A percentile compares a stretch with the other conserved stretches of the same genome.
Conservation (phyloP, 53 echinoderm and acorn worm genomes). For the Holothuria leucospilota region DNA sequence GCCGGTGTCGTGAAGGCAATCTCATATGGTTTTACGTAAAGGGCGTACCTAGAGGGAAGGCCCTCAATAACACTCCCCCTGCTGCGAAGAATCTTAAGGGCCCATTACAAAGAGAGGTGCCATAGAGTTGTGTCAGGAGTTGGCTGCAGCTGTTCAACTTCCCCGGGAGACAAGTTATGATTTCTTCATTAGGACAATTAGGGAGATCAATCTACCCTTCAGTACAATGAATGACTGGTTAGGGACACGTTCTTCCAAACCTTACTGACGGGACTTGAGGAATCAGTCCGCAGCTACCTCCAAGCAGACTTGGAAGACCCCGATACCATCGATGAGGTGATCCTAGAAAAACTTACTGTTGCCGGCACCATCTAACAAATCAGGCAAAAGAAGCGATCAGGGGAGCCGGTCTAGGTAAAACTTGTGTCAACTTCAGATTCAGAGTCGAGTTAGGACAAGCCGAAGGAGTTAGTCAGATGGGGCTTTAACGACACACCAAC, state of each 20-base stretch:
- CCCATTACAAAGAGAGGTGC: conserved; percentile 53
- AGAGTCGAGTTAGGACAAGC: too few species aligned
- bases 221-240: conserved; percentile 49
- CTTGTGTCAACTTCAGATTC: too few species aligned
- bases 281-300: conserved; percentile 36
- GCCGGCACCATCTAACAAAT: neutral
- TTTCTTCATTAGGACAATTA: conserved; percentile 56
- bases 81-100: conserved; percentile 41
- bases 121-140: conserved; percentile 52
- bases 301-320: conserved; percentile 18
- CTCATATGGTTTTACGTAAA: conserved; percentile 36
- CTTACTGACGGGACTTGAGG: conserved; percentile 58
- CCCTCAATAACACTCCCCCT: conserved; percentile 36
- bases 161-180: conserved; percentile 40
- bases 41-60: too few species aligned
- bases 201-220: conserved; percentile 40
- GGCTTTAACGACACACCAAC: too few species aligned
- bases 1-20: conserved; percentile 51
- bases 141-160: conserved; percentile 48
- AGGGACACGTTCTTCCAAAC: conserved; percentile 53
- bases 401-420: conserved; percentile 4
- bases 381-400: conserved; percentile 1
- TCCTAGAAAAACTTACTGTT: neutral
- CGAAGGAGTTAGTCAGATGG: neutral
- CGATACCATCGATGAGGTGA: neutral